A percentile compares a stretch with the other conserved stretches of the same genome.
These are phyloP conservation scores for Ichneumoninae sp. DNA, from an alignment of 2,888 invertebrate species.

Conservation along the genomic window DNA sequence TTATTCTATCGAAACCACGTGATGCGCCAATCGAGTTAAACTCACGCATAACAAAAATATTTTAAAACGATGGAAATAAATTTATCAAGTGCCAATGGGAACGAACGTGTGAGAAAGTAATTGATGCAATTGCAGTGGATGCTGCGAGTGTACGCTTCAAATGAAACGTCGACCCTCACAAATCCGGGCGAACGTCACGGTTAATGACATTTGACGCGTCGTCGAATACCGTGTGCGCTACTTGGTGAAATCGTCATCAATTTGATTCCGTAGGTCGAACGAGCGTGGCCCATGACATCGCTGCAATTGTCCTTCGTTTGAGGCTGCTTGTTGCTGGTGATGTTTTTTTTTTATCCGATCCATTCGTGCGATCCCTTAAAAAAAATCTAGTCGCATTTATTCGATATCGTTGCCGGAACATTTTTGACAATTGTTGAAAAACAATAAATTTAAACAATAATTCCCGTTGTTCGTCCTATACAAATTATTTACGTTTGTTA, in stretches of 20 bases:
- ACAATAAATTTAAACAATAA: conserved; percentile 12
- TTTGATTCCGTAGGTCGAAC: conserved; percentile 50
- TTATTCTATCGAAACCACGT: conserved; percentile 23
- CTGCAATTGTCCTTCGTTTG: conserved; percentile 22
- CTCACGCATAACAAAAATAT: not conserved
- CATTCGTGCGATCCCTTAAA: not conserved
- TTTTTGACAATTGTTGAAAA: not conserved
- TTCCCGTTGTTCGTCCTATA: conserved; percentile 24
- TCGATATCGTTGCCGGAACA: not conserved
- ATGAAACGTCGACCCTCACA: conserved; percentile 39
- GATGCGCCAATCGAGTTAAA: conserved; percentile 1
- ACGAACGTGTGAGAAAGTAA: conserved; percentile 50
- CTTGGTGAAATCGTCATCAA: conserved; percentile 55
- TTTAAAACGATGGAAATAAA: conserved; percentile 28
- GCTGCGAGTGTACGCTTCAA: conserved; percentile 3
- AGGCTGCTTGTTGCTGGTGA: not conserved
- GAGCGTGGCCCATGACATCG: conserved; percentile 19
- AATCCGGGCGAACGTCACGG: conserved; percentile 15
- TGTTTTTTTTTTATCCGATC: conserved; percentile 1
- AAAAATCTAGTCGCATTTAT: not conserved
- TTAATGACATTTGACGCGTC: conserved; percentile 54
- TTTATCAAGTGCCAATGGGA: conserved; percentile 55
- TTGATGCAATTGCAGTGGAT: conserved; percentile 54
- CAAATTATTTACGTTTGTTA: conserved; percentile 40
- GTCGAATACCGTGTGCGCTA: conserved; percentile 28